A percentile compares a stretch with the other conserved stretches of the same genome.
These are phyloP conservation scores for Megamerina dolium DNA, from an alignment of 2,888 invertebrate species.

Conservation along the genomic window DNA sequence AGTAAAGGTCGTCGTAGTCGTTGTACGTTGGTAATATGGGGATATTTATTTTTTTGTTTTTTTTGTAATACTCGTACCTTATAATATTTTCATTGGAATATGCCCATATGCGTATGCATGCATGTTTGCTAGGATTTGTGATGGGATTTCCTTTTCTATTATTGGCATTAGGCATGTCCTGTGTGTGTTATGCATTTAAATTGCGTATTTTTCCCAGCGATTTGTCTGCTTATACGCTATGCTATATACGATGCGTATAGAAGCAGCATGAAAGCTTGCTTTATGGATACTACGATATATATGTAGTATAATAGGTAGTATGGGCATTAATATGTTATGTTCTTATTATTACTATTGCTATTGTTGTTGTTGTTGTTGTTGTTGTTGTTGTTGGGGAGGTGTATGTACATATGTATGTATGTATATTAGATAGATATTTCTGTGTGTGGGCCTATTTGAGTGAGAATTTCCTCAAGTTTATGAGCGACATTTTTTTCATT, in stretches of 20 bases:
- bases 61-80: background rate
- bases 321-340: too few species aligned
- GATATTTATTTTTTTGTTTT: background rate
- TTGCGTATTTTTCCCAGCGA: conserved; percentile 51
- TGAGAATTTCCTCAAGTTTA: conserved; percentile 37
- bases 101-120: background rate
- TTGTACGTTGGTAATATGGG: background rate
- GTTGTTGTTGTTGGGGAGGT: too few species aligned
- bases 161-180: conserved; percentile 51
- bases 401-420: conserved; percentile 3
- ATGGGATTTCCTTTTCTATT: conserved; percentile 50
- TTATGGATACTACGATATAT: too few species aligned
- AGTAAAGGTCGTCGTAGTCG: conserved; percentile 2
- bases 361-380: too few species aligned
- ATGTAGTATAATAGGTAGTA: too few species aligned
- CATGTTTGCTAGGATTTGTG: conserved; percentile 49
- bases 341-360: too few species aligned
- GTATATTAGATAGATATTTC: conserved; percentile 9
- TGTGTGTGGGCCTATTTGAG: background rate
- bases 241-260: too few species aligned
- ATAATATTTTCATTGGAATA: background rate
- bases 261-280: too few species aligned
- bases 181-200: conserved; percentile 52
- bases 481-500: conserved; percentile 38
- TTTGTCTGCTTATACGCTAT: conserved; percentile 41